These are phyloP conservation scores for Bradysia coprophila DNA, from an alignment of 1,140 invertebrate species.

Conservation along the genomic window DNA sequence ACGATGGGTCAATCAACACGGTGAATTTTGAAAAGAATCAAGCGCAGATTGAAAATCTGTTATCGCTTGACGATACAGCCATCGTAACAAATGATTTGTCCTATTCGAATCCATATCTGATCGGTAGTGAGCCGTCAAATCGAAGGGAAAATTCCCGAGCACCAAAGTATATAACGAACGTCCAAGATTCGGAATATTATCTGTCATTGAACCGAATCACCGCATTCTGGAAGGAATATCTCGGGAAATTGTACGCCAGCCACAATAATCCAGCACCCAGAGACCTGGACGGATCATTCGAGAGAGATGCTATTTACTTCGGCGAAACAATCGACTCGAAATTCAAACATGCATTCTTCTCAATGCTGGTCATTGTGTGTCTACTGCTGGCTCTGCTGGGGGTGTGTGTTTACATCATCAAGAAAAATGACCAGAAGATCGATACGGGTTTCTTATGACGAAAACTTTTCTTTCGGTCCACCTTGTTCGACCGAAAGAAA, in stretches of 20 bases:
- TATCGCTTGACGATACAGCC: too few relatives aligned
- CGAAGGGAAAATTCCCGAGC: neutral
- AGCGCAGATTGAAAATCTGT: constrained; percentile 4
- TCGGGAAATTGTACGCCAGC: too few relatives aligned
- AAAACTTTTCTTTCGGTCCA: constrained; percentile 20
- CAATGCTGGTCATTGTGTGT: constrained; percentile 14
- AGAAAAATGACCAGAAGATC: constrained; percentile 9
- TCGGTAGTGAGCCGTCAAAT: constrained; percentile 5
- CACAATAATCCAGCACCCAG: too few relatives aligned
- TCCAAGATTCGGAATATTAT: constrained; percentile 13
- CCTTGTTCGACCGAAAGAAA: neutral
- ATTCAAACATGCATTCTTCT: constrained; percentile 21
- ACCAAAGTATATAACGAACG: constrained; percentile 2
- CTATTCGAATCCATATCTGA: constrained; percentile 7
- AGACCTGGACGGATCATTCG: too few relatives aligned
- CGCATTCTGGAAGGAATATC: constrained; percentile 20
- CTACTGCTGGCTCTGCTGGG: constrained; percentile 16
- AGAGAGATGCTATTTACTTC: too few relatives aligned
- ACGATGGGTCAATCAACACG: too few relatives aligned
- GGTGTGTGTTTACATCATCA: constrained; percentile 17
- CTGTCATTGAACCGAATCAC: constrained; percentile 13
- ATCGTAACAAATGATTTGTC: neutral
- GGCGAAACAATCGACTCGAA: constrained; percentile 12
- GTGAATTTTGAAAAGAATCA: constrained; percentile 4
- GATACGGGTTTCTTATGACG: constrained; percentile 17